Evolutionary conservation across 2,797 vertebrate species (phyloP), one percentile per base, ranked within the genome.

Genomic region (Toxotes lorentzi): DNA sequence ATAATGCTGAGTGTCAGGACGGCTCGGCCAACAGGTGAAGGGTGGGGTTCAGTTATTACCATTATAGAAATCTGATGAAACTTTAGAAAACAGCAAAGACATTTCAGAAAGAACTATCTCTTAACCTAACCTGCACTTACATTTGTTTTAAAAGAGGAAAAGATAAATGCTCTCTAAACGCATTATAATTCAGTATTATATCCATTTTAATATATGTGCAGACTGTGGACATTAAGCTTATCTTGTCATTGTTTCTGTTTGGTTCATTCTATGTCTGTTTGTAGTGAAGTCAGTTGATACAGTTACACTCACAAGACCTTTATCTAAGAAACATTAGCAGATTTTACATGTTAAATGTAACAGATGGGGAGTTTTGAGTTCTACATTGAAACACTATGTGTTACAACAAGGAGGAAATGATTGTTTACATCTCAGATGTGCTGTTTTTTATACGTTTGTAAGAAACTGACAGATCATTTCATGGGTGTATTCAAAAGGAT

Each of bases 21-120:
- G 35, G 32, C 21, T 61, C 1, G 8, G 83, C 70, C 66, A 75
- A n/a, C 58, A 74, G 86, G 76, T 90, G 84, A 85, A 75, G 84
- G 79, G 70, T 61, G 12, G 58, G 45, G 12, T 50, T 51, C 76
- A 59, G 41, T 73, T 48, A 32, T 75, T n/a, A 47, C 47, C 48
- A 64, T 84, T 41, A 73, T 54, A 24, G 57, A 66, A 67, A 51
- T 62, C 66, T 58, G 59, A 40, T 76, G 21, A 67, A 72, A 73
- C n/a, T 14, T 58, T 10, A 17, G 17, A n/a, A 45, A 69, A 62
- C 11, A 67, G 23, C 4, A 70, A 67, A 70, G 47, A 59, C 2
- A 19, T 12, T 24, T 24, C 3, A 54, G 23, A 2, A 14, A 7
- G 7, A 53, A 47, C 35, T 51, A 19, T 1, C 10, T 54, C 7